Conservation (phyloP, 2,888 invertebrate species). For the Lithophane ornitopus region DNA sequence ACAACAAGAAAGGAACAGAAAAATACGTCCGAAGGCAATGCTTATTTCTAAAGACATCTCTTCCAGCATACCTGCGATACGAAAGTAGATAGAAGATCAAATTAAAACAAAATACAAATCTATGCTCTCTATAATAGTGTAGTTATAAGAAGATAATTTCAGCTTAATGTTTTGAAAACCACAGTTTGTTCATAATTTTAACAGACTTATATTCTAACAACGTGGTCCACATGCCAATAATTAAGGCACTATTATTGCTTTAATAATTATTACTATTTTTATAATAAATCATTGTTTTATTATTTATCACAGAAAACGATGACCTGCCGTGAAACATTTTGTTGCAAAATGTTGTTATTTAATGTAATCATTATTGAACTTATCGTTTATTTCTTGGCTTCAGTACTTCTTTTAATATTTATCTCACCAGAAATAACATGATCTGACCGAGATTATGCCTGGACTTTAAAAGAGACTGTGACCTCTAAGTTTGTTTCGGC, state of each 20-base stretch:
- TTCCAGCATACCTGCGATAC: too few relatives aligned
- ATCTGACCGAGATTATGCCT: too few relatives aligned
- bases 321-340: conserved; percentile 35
- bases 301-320: conserved; percentile 62
- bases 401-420: neutral
- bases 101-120: too few relatives aligned
- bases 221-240: conserved; percentile 42
- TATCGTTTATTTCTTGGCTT: neutral
- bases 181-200: conserved; percentile 16
- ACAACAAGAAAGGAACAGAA: too few relatives aligned
- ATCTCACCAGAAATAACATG: too few relatives aligned
- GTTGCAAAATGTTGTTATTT: conserved; percentile 18
- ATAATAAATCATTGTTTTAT: conserved; percentile 49
- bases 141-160: neutral
- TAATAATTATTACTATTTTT: conserved; percentile 42
- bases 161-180: conserved; percentile 22
- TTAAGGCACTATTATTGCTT: conserved; percentile 62
- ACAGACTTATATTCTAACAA: conserved; percentile 14
- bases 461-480: too few relatives aligned
- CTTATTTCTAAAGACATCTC: too few relatives aligned
- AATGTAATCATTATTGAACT: neutral
- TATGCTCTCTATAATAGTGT: too few relatives aligned
- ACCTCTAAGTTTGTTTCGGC: too few relatives aligned
- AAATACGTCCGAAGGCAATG: too few relatives aligned
- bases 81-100: too few relatives aligned